Base-by-base conservation (phyloP, 2,797 vertebrate genomes). In the Protonibea diacanthus region DNA sequence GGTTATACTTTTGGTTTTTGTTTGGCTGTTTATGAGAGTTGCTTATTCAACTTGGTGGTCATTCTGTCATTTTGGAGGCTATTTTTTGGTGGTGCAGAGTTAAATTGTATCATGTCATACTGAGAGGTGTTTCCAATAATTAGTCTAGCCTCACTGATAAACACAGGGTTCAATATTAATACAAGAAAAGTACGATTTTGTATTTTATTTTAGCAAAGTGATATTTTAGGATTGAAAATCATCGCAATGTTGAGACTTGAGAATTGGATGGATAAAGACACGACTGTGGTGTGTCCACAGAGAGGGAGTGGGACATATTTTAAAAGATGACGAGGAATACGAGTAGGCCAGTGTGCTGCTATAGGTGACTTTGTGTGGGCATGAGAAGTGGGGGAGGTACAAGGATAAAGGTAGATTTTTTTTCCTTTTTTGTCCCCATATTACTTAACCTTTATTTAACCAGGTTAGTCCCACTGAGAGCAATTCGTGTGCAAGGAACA, bases 361-460 rank as follows among this genome's bases (percentile, higher is more conserved):
- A 21, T 27, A 15, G 9, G 45, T 38, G 51, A 48, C 6, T 48
- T 69, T 61, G 52, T 74, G 79, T 77, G 74, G 71, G 62, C 74
- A 55, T 4, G 0, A 21, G 49, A 27, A 33, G 17, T 25, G 15
- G 44, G 71, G 68, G 51, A 64, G 60, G 70, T 57, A 38, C 20
- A 42, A 52, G 59, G 71, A 72, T 83, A 72, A 77, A 53, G 44
- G 58, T 55, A 63, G 2, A 4, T 15, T 63, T 73, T 62, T 70
- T 62, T 4, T 44, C 44, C 47, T 66, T 74, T 42, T 44, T 27
- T 38, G 1, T 8, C 33, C 33, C 33, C 67, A 83, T 87, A 85
- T 88, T 78, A 84, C 51, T 90, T 91, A 92, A 90, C 84, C 88
- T 80, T 86, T 85, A 91, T 83, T 92, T 87, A 92, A 91, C 77